Evolutionary conservation across 1,140 invertebrate species (phyloP), one percentile per base, ranked within the genome.

Genomic region (Xylocopa sonorina): DNA sequence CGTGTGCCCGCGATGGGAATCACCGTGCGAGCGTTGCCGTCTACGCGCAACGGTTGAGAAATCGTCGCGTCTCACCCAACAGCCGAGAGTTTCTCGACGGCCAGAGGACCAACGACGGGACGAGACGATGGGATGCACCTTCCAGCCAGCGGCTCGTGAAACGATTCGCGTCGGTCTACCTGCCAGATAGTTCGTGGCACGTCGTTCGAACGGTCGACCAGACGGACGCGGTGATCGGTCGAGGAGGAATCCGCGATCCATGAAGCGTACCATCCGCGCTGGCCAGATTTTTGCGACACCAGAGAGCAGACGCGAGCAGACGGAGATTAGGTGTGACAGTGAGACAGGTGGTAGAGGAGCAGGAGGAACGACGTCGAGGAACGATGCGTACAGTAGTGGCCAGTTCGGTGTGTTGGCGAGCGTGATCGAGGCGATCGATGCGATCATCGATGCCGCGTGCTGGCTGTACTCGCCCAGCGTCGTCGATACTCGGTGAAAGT

Each of bases 401-500:
- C 10, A 2, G 29, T n/a, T n/a, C n/a, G 16, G 34, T 66, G 48
- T 3, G 50, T 75, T 14, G 24, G 50, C 48, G 32, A 43, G 34
- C 50, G 60, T 43, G 72, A 75, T 75, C 72, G 73, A 57, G 21
- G 16, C 34, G 29, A 76, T 67, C 73, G 62, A 67, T 41, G 34
- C 50, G 62, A 76, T 76, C 73, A 67, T 57, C 73, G 73, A 76
- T 76, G 38, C 27, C 73, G 73, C 73, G 60, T 60, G 58, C 34
- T 76, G 38, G 38, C 21, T 16, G 16, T 46, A 48, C 5, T 46
- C 51, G 63, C 51, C 41, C 63, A 41, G 29, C 38, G 41, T 29
- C 58, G 72, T 75, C 60, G 48, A 43, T 57, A 34, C 74, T 46
- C 51, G 74, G 74, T 76, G 74, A 76, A 76, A 76, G 74, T 76